These are phyloP conservation scores for Drosophila sucinea DNA, from an alignment of 1,140 invertebrate genomes.

Conservation along the genomic window DNA sequence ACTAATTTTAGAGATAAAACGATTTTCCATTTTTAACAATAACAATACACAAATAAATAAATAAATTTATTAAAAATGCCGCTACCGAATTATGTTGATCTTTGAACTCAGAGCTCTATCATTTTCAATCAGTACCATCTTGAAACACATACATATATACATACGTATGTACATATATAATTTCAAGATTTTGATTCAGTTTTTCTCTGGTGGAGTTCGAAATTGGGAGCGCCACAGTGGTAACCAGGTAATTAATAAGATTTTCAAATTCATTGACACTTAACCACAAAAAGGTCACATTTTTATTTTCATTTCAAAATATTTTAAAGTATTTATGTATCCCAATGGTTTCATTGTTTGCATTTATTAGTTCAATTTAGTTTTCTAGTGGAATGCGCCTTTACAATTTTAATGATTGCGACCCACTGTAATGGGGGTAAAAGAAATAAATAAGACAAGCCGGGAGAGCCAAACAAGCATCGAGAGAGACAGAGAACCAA, in stretches of 20 bases:
- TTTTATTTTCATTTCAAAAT: no score
- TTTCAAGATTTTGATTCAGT: slow-evolving; percentile 8
- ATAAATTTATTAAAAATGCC: slow-evolving; percentile 22
- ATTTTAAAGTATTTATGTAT: no score
- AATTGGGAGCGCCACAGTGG: slow-evolving; percentile 9
- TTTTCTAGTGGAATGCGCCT: background rate
- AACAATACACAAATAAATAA: slow-evolving; percentile 9
- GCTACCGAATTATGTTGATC: slow-evolving; percentile 7
- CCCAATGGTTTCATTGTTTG: background rate
- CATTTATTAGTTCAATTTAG: background rate
- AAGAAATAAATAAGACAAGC: slow-evolving; percentile 8
- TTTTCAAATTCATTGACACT: background rate
- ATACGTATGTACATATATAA: background rate
- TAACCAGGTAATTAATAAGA: background rate
- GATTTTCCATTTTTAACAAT: slow-evolving; percentile 3
- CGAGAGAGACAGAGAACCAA: background rate
- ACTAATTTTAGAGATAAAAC: slow-evolving; percentile 39
- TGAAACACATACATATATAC: background rate
- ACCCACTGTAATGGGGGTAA: slow-evolving; percentile 13
- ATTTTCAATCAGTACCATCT: slow-evolving; percentile 5
- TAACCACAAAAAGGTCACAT: no score
- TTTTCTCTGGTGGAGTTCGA: slow-evolving; percentile 3
- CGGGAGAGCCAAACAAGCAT: slow-evolving; percentile 2
- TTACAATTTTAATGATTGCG: background rate
- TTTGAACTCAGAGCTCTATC: slow-evolving; percentile 1